phyloP scores from a whole-genome alignment of 1,140 invertebrate genomes.

The Aphaenogaster ashmeadi region DNA sequence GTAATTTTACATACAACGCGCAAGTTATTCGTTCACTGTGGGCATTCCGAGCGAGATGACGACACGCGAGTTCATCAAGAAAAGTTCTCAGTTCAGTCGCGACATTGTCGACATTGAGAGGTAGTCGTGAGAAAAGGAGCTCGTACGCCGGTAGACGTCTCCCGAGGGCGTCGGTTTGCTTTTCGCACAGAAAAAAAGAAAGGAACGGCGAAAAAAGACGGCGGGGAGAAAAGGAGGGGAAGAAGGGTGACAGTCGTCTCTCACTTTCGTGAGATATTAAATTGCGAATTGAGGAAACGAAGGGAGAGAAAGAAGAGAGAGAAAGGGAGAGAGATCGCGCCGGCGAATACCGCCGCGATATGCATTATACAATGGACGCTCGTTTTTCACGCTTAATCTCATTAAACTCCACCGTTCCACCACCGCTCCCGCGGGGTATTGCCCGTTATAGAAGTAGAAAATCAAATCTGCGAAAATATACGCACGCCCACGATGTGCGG shows the following conservation, averaged over 20 bases:
- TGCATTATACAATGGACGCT: slow-evolving; percentile 66
- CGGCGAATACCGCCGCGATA: slow-evolving; percentile 54
- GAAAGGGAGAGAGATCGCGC: background rate
- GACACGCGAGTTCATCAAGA: slow-evolving; percentile 53
- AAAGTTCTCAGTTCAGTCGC: slow-evolving; percentile 53
- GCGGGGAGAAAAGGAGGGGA: background rate
- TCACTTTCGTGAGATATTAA: slow-evolving; percentile 63
- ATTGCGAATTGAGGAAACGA: slow-evolving; percentile 56
- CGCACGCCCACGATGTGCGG: slow-evolving; percentile 30
- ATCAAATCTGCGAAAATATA: slow-evolving; percentile 71
- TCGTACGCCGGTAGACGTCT: slow-evolving; percentile 28
- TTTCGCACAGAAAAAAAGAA: slow-evolving; percentile 41
- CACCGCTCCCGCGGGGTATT: slow-evolving; percentile 35
- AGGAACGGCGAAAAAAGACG: slow-evolving; percentile 20
- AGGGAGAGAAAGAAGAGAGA: background rate
- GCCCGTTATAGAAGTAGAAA: slow-evolving; percentile 66
- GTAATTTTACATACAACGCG: slow-evolving; percentile 16
- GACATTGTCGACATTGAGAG: slow-evolving; percentile 59
- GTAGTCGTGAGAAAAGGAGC: slow-evolving; percentile 44
- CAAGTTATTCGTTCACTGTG: slow-evolving; percentile 27
- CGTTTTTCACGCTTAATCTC: slow-evolving; percentile 72
- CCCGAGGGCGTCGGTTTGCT: slow-evolving; percentile 42
- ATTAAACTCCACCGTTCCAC: slow-evolving; percentile 62
- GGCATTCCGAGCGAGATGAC: background rate
- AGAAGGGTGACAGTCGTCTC: slow-evolving; percentile 50